Base-by-base conservation (phyloP, 2,888 invertebrate genomes). In the Hirtodrosophila histrioides region DNA sequence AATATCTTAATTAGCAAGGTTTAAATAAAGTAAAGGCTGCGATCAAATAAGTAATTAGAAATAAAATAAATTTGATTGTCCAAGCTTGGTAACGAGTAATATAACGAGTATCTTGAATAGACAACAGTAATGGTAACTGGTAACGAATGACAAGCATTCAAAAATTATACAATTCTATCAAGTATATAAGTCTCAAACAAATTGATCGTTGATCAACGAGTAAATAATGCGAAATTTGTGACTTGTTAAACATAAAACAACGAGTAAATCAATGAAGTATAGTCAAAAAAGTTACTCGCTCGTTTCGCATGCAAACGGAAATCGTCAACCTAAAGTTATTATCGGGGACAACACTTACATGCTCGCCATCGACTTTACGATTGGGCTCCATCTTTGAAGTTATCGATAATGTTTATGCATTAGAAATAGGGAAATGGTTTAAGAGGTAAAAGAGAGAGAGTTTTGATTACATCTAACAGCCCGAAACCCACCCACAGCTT, bases 351-450 rank as follows among this genome's bases (percentile, higher is more conserved):
- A 57, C 88, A 95, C 96, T 96, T 94, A 96, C 96, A 93, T 95
- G 94, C 92, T 95, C 95, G 92, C 94, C 94, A 93, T 96, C 95
- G 89, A 94, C 93, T 93, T 94, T 95, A 93, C 95, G 94, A 93
- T 95, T 95, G 88, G 95, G 95, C 93, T 96, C 96, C 95, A 95
- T 95, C 96, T 96, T 75, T 69, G 60, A 48, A 49, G 61, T 53
- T 66, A 58, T 48, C 46, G 55, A 48, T 27, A 75, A 43, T 56
- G 49, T 53, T 61, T 41, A 45, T 33, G 48, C 31, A 50, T 17
- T 17, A 17, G 46, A 55, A 56, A 53, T 35, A 40, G 41, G 35
- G 53, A 24, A 36, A 57, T 36, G 54, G 40, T 73, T 62, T 29
- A 31, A 48, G 36, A 48, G 56, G 48, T 53, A 43, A 40, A 31